A percentile compares a stretch with the other conserved stretches of the same genome.
These are phyloP conservation scores for Trissolcus basalis DNA, from an alignment of 1,140 invertebrate species.

Conservation along the genomic window DNA sequence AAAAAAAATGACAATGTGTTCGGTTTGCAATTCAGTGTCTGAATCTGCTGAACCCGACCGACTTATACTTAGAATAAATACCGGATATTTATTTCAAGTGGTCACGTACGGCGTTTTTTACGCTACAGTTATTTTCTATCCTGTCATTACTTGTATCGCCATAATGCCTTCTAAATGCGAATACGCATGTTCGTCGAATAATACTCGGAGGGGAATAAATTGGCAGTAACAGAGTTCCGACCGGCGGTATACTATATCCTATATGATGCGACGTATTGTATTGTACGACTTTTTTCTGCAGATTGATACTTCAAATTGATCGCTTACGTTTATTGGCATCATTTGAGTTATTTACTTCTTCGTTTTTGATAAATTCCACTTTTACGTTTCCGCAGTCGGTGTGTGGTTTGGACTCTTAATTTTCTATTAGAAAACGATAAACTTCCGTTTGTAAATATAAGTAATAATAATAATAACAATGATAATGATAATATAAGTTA, in stretches of 20 bases:
- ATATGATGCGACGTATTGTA: background rate
- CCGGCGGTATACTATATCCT: too few species aligned
- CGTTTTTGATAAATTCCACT: background rate
- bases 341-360: slow-evolving; percentile 2
- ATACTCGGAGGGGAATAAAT: slow-evolving; percentile 27
- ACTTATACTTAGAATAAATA: slow-evolving; percentile 46
- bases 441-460: background rate
- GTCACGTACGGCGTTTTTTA: slow-evolving; percentile 43
- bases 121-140: slow-evolving; percentile 42
- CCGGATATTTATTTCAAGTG: slow-evolving; percentile 53
- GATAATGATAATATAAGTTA: too few species aligned
- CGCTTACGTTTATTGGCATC: slow-evolving; percentile 1
- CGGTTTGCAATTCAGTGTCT: slow-evolving; percentile 10
- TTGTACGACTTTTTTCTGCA: background rate
- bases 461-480: background rate
- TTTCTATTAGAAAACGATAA: background rate
- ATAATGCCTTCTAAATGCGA: slow-evolving; percentile 43
- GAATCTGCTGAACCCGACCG: slow-evolving; percentile 30
- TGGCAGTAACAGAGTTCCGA: slow-evolving; percentile 37
- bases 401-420: too few species aligned
- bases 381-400: too few species aligned
- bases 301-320: slow-evolving; percentile 6
- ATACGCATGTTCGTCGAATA: slow-evolving; percentile 31
- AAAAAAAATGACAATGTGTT: slow-evolving; percentile 28
- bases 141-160: slow-evolving; percentile 38